These are phyloP conservation scores for Vireo griseus DNA, from an alignment of 2,797 vertebrate species.

Conservation along the genomic window DNA sequence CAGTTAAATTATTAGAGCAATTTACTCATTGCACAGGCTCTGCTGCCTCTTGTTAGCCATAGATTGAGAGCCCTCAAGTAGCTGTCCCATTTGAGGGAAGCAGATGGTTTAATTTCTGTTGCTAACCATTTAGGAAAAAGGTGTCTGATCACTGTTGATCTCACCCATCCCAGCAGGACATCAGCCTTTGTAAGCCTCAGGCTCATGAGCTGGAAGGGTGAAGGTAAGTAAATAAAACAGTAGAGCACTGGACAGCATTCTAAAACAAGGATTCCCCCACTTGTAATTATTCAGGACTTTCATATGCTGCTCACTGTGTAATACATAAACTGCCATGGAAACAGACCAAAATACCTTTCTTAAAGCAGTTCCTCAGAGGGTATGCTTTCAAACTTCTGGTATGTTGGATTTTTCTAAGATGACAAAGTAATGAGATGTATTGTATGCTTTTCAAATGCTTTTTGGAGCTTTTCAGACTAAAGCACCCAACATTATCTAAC, in stretches of 20 bases:
- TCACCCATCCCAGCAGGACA: background rate
- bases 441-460: background rate
- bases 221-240: background rate
- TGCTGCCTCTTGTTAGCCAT: background rate
- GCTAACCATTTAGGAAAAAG: background rate
- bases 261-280: background rate
- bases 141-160: background rate
- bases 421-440: background rate
- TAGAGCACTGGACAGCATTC: background rate
- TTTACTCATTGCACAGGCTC: background rate
- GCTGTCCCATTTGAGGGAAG: background rate
- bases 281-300: background rate
- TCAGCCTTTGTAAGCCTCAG: background rate
- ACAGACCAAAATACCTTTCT: background rate
- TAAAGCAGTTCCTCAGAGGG: background rate
- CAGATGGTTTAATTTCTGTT: background rate
- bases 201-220: background rate
- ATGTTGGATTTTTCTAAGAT: background rate
- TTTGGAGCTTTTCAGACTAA: background rate
- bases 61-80: background rate
- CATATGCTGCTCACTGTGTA: background rate
- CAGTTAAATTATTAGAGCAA: background rate
- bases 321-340: background rate
- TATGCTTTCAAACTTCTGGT: background rate
- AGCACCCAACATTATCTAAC: background rate